Percentiles rank a stretch among this genome's conserved stretches.
phyloP scores from a whole-genome alignment of 2,888 invertebrate species.

The Cybosia mesomella region DNA sequence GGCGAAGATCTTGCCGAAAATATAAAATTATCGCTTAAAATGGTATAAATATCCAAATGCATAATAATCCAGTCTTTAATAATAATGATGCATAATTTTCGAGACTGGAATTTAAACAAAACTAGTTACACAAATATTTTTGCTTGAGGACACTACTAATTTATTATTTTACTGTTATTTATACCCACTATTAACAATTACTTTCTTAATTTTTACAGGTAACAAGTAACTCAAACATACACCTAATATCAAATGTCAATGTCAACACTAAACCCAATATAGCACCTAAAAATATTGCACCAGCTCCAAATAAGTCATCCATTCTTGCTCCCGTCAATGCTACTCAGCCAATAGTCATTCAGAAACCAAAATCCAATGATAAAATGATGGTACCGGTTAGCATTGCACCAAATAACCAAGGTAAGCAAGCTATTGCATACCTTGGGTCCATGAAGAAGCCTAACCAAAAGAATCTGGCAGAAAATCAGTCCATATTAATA shows the following conservation, averaged over 20 bases:
- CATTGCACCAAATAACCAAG: slow-evolving; percentile 71
- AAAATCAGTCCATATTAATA: slow-evolving; percentile 81
- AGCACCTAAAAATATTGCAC: slow-evolving; percentile 69
- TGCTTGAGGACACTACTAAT: not conserved
- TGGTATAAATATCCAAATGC: not conserved
- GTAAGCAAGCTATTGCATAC: slow-evolving; percentile 85
- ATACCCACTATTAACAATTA: not conserved
- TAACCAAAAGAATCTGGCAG: slow-evolving; percentile 69
- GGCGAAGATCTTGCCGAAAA: not conserved
- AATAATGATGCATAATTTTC: not conserved
- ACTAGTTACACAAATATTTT: not conserved
- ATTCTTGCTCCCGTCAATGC: slow-evolving; percentile 76
- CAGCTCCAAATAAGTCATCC: slow-evolving; percentile 73
- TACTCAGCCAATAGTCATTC: slow-evolving; percentile 86
- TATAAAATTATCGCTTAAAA: not conserved
- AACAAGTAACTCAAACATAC: slow-evolving; percentile 77
- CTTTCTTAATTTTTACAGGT: slow-evolving; percentile 68
- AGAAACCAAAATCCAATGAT: slow-evolving; percentile 83
- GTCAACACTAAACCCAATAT: slow-evolving; percentile 77
- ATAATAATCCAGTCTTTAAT: not conserved
- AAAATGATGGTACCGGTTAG: slow-evolving; percentile 84
- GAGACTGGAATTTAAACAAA: not conserved
- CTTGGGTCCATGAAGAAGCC: slow-evolving; percentile 86
- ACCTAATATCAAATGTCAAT: slow-evolving; percentile 78
- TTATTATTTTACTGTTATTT: not conserved